These are phyloP conservation scores for Anguilla pacifica DNA, from an alignment of 2,797 vertebrate genomes.

Conservation along the genomic window DNA sequence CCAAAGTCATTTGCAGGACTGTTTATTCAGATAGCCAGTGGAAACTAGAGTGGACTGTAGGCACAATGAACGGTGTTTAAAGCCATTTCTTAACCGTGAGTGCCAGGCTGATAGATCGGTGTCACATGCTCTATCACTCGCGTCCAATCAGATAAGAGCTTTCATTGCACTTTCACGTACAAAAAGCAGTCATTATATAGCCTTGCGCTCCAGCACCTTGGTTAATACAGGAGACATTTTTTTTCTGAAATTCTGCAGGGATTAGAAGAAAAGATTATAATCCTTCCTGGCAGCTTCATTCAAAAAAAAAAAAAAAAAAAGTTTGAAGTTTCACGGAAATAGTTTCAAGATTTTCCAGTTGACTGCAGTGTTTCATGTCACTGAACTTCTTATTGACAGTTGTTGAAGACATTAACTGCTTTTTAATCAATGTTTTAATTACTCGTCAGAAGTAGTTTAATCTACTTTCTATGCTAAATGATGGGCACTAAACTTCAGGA, in stretches of 20 bases:
- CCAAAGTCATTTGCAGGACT: slow-evolving; percentile 20
- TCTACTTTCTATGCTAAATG: not conserved
- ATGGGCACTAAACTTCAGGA: not conserved
- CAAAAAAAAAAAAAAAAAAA: not conserved
- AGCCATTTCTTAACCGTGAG: not conserved
- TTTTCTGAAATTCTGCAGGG: not conserved
- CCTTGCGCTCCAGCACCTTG: not conserved
- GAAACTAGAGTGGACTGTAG: too few relatives aligned
- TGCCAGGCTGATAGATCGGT: not conserved
- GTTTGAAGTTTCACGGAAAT: not conserved
- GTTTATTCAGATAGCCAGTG: not conserved
- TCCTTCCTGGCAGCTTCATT: not conserved
- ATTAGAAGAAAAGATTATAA: not conserved
- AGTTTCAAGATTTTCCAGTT: slow-evolving; percentile 12
- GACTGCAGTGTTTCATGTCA: slow-evolving; percentile 3
- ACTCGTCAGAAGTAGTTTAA: not conserved
- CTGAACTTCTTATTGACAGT: slow-evolving; percentile 11
- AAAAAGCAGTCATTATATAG: not conserved
- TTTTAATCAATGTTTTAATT: not conserved
- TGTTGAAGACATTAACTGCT: slow-evolving; percentile 15
- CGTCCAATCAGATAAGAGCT: not conserved
- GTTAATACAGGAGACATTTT: not conserved
- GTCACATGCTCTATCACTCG: not conserved
- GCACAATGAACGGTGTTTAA: not conserved
- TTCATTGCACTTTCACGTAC: not conserved